Base-by-base conservation (phyloP, 2,888 invertebrate genomes). In the Boloria selene region DNA sequence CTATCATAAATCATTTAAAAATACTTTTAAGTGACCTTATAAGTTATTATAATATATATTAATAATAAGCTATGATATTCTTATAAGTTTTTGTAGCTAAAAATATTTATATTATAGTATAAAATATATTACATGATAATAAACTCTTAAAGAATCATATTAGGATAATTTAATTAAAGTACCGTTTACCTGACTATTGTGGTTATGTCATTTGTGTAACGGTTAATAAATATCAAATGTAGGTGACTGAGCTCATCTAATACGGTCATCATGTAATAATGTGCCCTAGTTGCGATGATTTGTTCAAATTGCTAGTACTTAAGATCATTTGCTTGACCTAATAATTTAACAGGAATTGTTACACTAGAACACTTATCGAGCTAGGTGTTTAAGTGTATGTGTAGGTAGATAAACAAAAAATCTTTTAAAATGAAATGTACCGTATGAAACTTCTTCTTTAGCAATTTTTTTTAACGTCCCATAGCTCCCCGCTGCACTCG, bases 281-380 rank as follows among this genome's bases (percentile, higher is more conserved):
- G 80, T 85, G 88, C 73, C 84, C 88, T 77, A 87, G 79, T 88
- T 88, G 75, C 81, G 83, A 84, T 86, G 86, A 89, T 90, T 88
- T 83, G 85, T 73, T 82, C 81, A 85, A 90, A 90, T 90, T 88
- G 88, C 73, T 75, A 80, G 79, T 83, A 84, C 82, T 84, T 83
- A 80, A 74, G 76, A 74, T 72, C 76, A 83, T 83, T 84, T 79
- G 79, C 81, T 78, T 81, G 85, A 85, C 86, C 87, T 81, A 83
- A 74, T 79, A 79, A 80, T 78, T 62, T 60, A 56, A 65, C 56
- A 51, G 52, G 38, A 51, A 61, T 63, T 65, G 61, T 51, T 54
- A 54, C 47, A 42, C 49, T 63, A 47, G 45, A 22, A 50, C 13
- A 59, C 31, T 59, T 59, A 47, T 51, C 14, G 42, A 56, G 50